Percentiles rank a stretch among this genome's conserved stretches.
phyloP scores from a whole-genome alignment of 2,113 vertebrate genomes.

The Pteropus alecto region DNA sequence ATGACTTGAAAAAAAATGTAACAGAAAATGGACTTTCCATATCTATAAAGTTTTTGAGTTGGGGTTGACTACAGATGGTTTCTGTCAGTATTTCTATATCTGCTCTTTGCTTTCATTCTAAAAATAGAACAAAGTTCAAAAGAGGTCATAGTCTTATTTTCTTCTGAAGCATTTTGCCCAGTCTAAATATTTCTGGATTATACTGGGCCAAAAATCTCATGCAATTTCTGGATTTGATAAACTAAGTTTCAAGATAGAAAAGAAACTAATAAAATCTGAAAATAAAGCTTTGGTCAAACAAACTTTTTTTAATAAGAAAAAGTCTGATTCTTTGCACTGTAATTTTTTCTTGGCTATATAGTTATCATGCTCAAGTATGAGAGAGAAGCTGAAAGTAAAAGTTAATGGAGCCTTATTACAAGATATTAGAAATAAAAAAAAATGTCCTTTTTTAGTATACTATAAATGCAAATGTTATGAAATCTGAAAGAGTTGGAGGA shows the following conservation, averaged over 20 bases:
- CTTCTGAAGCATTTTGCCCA: not conserved
- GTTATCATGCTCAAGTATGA: not conserved
- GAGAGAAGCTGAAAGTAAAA: not conserved
- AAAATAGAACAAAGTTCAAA: slow-evolving; percentile 53
- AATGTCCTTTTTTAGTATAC: not conserved
- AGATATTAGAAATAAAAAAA: not conserved
- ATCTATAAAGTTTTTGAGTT: not conserved
- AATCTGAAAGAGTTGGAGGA: not conserved
- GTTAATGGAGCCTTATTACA: slow-evolving; percentile 40
- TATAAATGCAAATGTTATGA: slow-evolving; percentile 28
- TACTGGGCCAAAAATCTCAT: slow-evolving; percentile 34
- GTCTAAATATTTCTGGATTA: slow-evolving; percentile 62
- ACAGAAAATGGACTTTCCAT: not conserved
- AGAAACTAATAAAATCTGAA: not conserved
- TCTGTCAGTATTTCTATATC: slow-evolving; percentile 13
- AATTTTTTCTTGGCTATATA: not conserved
- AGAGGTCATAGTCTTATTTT: slow-evolving; percentile 54
- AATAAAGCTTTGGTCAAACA: not conserved
- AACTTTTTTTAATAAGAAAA: not conserved
- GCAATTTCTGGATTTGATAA: slow-evolving; percentile 56
- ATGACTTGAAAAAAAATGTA: not conserved
- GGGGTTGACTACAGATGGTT: not conserved
- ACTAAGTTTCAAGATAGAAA: slow-evolving; percentile 7
- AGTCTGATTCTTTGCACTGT: not conserved
- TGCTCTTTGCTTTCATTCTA: slow-evolving; percentile 45